Evolutionary conservation across 2,888 invertebrate genomes (phyloP).

Genomic region (Trachelus tabidus): DNA sequence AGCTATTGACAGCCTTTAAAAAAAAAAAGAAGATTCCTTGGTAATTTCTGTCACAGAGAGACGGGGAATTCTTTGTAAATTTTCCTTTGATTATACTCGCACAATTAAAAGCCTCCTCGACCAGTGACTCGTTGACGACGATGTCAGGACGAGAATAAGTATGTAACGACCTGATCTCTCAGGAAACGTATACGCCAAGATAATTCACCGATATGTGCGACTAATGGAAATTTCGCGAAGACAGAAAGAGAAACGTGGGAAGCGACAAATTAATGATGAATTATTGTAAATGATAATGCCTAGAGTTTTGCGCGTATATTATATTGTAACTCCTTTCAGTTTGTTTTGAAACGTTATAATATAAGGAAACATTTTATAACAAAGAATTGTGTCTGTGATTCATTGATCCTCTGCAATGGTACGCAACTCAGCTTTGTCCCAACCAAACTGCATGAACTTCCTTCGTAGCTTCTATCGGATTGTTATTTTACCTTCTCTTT

Average conservation of each 20-base stretch:
- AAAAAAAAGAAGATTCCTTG: neutral
- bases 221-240: neutral
- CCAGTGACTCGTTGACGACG: neutral
- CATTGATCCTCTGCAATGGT: neutral
- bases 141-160: no score
- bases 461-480: neutral
- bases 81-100: neutral
- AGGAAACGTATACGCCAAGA: neutral
- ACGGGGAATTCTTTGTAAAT: slow-evolving; percentile 15
- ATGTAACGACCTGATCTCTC: neutral
- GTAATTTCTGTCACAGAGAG: slow-evolving; percentile 28
- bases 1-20: slow-evolving; percentile 16
- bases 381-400: slow-evolving; percentile 14
- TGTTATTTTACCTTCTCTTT: neutral
- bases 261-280: slow-evolving; percentile 48
- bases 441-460: neutral
- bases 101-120: neutral
- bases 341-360: slow-evolving; percentile 63
- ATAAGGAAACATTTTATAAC: slow-evolving; percentile 65
- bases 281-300: slow-evolving; percentile 60
- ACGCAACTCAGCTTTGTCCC: neutral
- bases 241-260: slow-evolving; percentile 10
- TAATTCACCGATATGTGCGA: neutral
- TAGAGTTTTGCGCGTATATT: slow-evolving; percentile 61
- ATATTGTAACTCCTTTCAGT: slow-evolving; percentile 59